Evolutionary conservation across 2,888 invertebrate genomes (phyloP), one percentile per base, ranked within the genome.

Genomic region (Pachliopta kotzebuea): DNA sequence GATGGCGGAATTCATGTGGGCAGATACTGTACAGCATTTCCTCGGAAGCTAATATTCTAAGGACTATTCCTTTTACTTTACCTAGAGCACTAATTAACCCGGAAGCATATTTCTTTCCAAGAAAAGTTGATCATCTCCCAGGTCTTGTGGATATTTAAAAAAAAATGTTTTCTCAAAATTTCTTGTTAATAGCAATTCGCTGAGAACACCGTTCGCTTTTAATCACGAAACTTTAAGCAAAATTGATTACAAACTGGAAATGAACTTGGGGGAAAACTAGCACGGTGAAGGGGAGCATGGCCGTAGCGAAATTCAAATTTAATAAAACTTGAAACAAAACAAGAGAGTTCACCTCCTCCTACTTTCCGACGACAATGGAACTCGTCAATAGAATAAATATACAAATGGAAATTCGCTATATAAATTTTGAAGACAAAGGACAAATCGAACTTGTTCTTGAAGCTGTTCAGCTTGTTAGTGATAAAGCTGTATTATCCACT

Each of bases 161-260:
- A 53, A 54, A 54, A 54, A 26, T 18, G 0, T 18, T 18, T 17
- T 2, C 54, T 26, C 8, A 26, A 54, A 54, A 54, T 26, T 24
- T 9, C 20, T 52, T 9, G 21, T 8, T 52, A 21, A 20, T 21
- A 21, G 6, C 20, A 52, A 52, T 18, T 21, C 50, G n/a, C 11
- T 52, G 3, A 14, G 2, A 37, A 6, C n/a, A 52, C 21, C 11
- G 50, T 52, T 56, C 21, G 56, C 62, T 49, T 56, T 62, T 62
- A 62, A 56, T 62, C 62, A 62, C 18, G 56, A 62, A 53, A 62
- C 56, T 62, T 62, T 37, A 56, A 23, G 20, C 52, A 62, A 62
- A 62, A 62, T 62, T 62, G 56, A 62, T 62, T 62, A 62, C 31
- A 56, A 62, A 62, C 56, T 62, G 62, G 56, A 56, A 62, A 62